Evolutionary conservation across 1,140 invertebrate genomes (phyloP), one percentile per base, ranked within the genome.

Genomic region (Eciton burchellii): DNA sequence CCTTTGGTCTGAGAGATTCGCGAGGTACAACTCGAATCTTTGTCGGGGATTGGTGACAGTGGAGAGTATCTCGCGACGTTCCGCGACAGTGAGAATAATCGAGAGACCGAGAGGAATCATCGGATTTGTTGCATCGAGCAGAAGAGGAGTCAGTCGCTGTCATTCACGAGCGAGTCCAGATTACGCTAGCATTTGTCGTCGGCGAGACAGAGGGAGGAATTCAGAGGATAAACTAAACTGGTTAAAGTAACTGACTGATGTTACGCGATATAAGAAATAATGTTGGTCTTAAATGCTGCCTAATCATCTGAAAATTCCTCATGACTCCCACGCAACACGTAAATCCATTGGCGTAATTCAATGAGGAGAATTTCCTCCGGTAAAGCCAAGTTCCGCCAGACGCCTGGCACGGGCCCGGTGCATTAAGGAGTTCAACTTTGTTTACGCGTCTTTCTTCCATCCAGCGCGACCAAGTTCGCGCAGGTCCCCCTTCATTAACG

Each of bases 1-100:
- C n/a, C 12, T 35, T 11, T 62, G 52, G 63, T 43, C 43, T 24
- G n/a, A 26, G 41, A 29, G 52, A 74, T 68, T 79, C 68, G 63
- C 74, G 35, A 79, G 70, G 70, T 79, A 63, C 21, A n/a, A n/a
- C 12, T 21, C 47, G 41, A 56, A 49, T 52, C 65, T 35, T 79
- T 68, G n/a, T n/a, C 63, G 70, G 70, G 70, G 74, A 63, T 79
- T 79, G 70, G 35, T 14, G 49, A 62, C 26, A 21, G 57, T 14
- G 12, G 43, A 24, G 45, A 56, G 63, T 68, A 47, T 70, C 70
- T 43, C 74, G 63, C 49, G 49, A 77, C 74, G 56, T 79, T 70
- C 45, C 47, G n/a, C n/a, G n/a, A 16, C 63, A 35, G 16, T 45
- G 74, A 68, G 70, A 68, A 79, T 35, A 68, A 49, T 57, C 52